Percentiles rank a stretch among this genome's conserved stretches.
Evolutionary conservation across 2,888 invertebrate species (phyloP).

Genomic region (Callimorpha dominula): DNA sequence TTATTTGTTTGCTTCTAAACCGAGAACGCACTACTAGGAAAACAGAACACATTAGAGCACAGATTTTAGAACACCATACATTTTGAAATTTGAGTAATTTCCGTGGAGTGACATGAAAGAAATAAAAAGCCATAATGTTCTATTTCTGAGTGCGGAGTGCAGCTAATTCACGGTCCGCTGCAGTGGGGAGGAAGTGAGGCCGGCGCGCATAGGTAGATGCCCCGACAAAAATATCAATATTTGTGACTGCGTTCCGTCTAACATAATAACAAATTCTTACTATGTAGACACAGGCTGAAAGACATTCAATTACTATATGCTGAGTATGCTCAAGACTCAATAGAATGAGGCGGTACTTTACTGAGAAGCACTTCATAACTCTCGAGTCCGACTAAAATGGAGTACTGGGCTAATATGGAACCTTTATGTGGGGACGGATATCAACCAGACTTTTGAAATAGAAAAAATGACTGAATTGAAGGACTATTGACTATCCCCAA

Average conservation of each 20-base stretch:
- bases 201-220: constrained; percentile 37
- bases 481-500: no score
- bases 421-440: not conserved
- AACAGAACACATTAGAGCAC: constrained; percentile 18
- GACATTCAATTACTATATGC: not conserved
- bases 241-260: constrained; percentile 45
- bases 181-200: constrained; percentile 55
- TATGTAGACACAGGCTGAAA: constrained; percentile 14
- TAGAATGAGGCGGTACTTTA: not conserved
- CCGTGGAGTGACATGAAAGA: constrained; percentile 39
- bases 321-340: not conserved
- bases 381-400: not conserved
- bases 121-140: constrained; percentile 51
- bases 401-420: not conserved
- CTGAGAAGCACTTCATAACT: not conserved
- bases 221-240: constrained; percentile 63
- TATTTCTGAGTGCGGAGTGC: constrained; percentile 54
- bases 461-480: no score
- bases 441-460: not conserved
- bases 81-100: constrained; percentile 41
- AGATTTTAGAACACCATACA: constrained; percentile 16
- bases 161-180: constrained; percentile 54
- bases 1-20: constrained; percentile 3
- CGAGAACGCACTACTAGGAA: constrained; percentile 14
- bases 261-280: constrained; percentile 20